Base-by-base conservation (phyloP, 92 coral and sea anemone species). In the Bergia sp. region DNA sequence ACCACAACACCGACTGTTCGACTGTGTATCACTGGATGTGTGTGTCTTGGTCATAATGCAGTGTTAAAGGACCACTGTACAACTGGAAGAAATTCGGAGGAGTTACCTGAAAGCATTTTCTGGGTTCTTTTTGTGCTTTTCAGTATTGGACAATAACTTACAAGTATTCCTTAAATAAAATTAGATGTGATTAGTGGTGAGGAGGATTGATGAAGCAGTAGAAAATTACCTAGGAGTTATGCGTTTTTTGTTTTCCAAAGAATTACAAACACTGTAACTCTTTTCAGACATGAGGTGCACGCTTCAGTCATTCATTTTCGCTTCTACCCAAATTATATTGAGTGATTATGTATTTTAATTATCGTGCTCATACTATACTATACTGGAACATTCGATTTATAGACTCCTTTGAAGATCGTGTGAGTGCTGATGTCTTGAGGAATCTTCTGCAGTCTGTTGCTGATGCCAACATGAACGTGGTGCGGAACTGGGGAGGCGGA, bases 401-500 rank as follows among this genome's bases (percentile, higher is more conserved):
- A 97, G 99, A 97, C 85, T 94, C 99, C 73, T 97, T 97, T 91
- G 99, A 97, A 90, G 99, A 96, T 82, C 98, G 98, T 49, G 98
- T 96, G 10, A 94, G 90, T 43, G 87, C 89, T 37, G 91, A 96
- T 37, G 96, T 96, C 43, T 85, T 97, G 43, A 82, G 97, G 85
- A 97, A 96, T 80, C 91, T 96, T 45, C 93, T 97, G 37, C 97
- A 97, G 89, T 97, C 99, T 11, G 91, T 95, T 21, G 99, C 86
- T 42, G 99, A 97, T 66, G 99, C 97, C 58, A 92, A 97, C 88
- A 97, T 97, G 98, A 97, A 97, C 82, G 96, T 94, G 42, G 90
- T 97, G 73, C 93, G 99, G 78, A 97, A 97, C 94, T 97, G 99
- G 99, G 99, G 99, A 73, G 99, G 99, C 18, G 99, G 99, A 37